These are phyloP conservation scores for Himalopsyche anomala DNA, from an alignment of 2,888 invertebrate species.

Conservation along the genomic window DNA sequence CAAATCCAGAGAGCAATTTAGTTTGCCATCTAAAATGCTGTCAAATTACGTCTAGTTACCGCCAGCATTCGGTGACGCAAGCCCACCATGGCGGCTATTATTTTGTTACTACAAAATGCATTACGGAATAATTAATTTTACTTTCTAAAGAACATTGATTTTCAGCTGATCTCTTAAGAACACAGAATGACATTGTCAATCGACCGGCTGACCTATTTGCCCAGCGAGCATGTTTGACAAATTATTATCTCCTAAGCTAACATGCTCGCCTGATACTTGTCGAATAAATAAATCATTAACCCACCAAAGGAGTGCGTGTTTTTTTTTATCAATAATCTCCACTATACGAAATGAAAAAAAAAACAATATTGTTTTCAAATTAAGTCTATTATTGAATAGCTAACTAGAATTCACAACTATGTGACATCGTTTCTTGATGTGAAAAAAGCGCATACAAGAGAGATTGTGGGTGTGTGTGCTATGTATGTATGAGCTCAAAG, in stretches of 20 bases:
- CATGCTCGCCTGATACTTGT: not conserved
- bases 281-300: not conserved
- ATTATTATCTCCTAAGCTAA: not conserved
- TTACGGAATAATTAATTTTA: not conserved
- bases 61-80: not conserved
- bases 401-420: too few relatives aligned
- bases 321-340: too few relatives aligned
- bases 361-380: too few relatives aligned
- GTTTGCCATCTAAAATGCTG: not conserved
- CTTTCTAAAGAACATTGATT: not conserved
- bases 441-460: too few relatives aligned
- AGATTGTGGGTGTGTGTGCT: too few relatives aligned
- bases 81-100: not conserved
- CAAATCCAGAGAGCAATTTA: not conserved
- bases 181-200: not conserved
- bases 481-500: too few relatives aligned
- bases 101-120: not conserved
- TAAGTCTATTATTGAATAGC: too few relatives aligned
- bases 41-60: not conserved
- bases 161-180: not conserved
- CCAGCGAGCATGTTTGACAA: not conserved
- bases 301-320: too few relatives aligned
- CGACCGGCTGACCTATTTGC: constrained; percentile 13
- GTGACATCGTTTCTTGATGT: too few relatives aligned
- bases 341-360: too few relatives aligned